phyloP scores from a whole-genome alignment of 2,888 invertebrate species.

The Diachrysia chrysitis region DNA sequence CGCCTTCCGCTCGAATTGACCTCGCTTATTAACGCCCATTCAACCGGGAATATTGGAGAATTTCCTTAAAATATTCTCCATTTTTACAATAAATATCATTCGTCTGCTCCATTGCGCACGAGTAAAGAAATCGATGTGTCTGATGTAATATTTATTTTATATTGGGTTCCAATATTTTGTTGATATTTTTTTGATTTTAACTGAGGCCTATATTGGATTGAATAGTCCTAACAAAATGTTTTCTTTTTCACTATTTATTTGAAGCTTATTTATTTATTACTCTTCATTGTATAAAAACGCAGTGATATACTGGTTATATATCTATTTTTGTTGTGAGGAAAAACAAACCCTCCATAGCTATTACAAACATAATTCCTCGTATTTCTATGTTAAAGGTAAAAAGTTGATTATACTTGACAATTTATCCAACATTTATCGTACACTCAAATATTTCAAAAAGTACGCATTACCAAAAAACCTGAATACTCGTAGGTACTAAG shows the following conservation, averaged over 20 bases:
- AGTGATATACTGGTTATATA: too few species aligned
- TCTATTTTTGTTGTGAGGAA: too few species aligned
- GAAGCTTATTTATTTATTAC: too few species aligned
- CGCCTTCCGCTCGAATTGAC: not conserved
- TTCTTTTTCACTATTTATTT: too few species aligned
- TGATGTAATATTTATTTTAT: not conserved
- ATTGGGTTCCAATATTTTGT: not conserved
- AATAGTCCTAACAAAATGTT: too few species aligned
- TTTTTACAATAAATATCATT: not conserved
- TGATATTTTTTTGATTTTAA: not conserved
- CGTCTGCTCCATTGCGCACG: not conserved
- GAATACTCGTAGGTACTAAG: not conserved
- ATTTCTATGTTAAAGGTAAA: too few species aligned
- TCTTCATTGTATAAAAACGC: not conserved
- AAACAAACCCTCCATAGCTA: too few species aligned
- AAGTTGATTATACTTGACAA: too few species aligned
- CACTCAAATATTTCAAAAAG: not conserved
- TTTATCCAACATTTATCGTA: not conserved
- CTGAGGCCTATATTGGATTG: too few species aligned
- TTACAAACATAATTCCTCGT: too few species aligned
- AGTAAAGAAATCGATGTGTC: not conserved
- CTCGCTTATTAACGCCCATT: constrained; percentile 1
- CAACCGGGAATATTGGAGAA: not conserved
- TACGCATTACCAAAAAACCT: not conserved
- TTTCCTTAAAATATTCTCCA: not conserved